Evolutionary conservation across 1,140 invertebrate genomes (phyloP).

Genomic region (Hestina assimilis): DNA sequence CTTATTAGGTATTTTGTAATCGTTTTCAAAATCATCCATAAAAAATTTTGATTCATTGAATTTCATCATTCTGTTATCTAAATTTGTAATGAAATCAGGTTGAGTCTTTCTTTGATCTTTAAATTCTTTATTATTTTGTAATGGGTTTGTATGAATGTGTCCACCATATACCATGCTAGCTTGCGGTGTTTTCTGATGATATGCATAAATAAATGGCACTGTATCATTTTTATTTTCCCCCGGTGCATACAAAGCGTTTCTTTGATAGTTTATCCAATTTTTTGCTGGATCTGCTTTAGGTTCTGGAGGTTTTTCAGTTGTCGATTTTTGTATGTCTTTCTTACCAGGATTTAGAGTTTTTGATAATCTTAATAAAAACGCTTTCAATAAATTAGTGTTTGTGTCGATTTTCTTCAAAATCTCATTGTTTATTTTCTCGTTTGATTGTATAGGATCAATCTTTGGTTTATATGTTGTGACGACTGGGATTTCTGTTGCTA

Average conservation of each 20-base stretch:
- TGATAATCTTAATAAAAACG: constrained; percentile 16
- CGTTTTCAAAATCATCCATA: constrained; percentile 5
- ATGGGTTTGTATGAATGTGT: constrained; percentile 10
- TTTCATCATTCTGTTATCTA: not conserved
- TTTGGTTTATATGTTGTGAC: not conserved
- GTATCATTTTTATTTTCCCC: constrained; percentile 8
- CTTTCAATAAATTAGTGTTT: constrained; percentile 17
- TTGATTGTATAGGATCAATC: constrained; percentile 12
- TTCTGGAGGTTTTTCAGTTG: not conserved
- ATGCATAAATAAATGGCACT: constrained; percentile 8
- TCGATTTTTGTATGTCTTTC: not conserved
- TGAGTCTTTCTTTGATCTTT: constrained; percentile 7
- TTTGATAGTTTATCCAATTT: constrained; percentile 4
- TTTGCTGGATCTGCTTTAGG: constrained; percentile 2
- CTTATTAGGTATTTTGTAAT: constrained; percentile 4
- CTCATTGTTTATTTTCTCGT: constrained; percentile 19
- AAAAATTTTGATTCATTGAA: constrained; percentile 17
- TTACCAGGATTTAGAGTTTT: not conserved
- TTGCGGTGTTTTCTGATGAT: constrained; percentile 4
- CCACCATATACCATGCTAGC: constrained; percentile 9
- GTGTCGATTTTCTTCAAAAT: constrained; percentile 20
- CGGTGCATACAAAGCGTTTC: not conserved
- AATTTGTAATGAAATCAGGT: not conserved
- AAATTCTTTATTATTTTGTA: constrained; percentile 2
- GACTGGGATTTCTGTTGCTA: not conserved